Evolutionary conservation across 2,888 invertebrate species (phyloP).

Genomic region (Limnephilus lunatus): DNA sequence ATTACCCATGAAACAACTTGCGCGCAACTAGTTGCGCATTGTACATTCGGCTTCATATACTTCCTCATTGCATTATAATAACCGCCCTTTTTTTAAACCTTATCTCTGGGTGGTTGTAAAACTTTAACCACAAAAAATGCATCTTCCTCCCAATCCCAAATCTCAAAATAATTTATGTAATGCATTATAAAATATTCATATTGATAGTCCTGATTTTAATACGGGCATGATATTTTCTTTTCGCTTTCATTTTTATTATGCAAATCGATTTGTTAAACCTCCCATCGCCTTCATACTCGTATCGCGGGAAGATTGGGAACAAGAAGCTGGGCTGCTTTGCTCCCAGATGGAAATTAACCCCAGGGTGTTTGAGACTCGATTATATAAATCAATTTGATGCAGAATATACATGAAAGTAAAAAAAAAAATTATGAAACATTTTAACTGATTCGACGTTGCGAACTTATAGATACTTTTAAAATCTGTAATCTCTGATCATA

Average conservation of each 20-base stretch:
- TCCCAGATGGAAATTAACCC: conserved; percentile 27
- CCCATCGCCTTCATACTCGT: background rate
- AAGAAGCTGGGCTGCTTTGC: conserved; percentile 12
- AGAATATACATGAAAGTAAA: background rate
- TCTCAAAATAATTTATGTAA: background rate
- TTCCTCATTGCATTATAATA: background rate
- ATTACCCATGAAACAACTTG: too few relatives aligned
- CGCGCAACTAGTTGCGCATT: too few relatives aligned
- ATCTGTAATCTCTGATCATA: too few relatives aligned
- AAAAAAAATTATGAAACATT: too few relatives aligned
- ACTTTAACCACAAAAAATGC: background rate
- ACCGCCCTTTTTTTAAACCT: background rate
- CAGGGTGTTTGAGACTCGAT: conserved; percentile 22
- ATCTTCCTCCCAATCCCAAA: background rate
- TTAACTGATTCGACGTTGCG: too few relatives aligned
- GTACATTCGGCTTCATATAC: background rate
- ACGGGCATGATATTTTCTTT: conserved; percentile 18
- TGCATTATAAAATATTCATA: background rate
- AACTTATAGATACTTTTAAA: too few relatives aligned
- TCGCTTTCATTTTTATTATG: conserved; percentile 53
- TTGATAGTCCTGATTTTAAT: background rate
- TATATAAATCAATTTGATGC: background rate
- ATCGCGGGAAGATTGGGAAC: background rate
- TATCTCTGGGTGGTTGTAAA: background rate
- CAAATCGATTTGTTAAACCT: conserved; percentile 51